phyloP scores from a whole-genome alignment of 2,797 vertebrate genomes.

The Enteromius thamalakanensis region DNA sequence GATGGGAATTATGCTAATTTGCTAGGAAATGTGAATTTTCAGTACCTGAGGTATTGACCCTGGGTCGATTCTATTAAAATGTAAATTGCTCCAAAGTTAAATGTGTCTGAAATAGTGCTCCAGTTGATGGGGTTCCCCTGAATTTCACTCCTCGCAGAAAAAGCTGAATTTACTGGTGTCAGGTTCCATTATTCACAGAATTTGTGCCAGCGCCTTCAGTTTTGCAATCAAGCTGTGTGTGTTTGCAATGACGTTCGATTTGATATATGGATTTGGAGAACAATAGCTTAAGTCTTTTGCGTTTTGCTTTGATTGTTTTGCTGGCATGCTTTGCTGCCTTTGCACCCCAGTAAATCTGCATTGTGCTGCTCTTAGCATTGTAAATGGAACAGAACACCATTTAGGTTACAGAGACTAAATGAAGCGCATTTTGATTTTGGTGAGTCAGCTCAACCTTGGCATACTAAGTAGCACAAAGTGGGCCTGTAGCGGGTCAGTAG shows the following conservation, averaged over 20 bases:
- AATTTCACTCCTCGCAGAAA: slow-evolving; percentile 57
- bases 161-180: slow-evolving; percentile 56
- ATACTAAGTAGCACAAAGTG: slow-evolving; percentile 39
- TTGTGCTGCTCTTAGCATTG: slow-evolving; percentile 37
- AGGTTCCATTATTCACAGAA: slow-evolving; percentile 61
- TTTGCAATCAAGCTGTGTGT: slow-evolving; percentile 34
- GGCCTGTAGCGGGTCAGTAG: not conserved
- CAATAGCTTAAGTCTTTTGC: slow-evolving; percentile 22
- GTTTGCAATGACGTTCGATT: slow-evolving; percentile 59
- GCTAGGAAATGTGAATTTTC: slow-evolving; percentile 73
- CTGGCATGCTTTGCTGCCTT: slow-evolving; percentile 49
- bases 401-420: slow-evolving; percentile 38
- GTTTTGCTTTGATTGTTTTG: slow-evolving; percentile 40
- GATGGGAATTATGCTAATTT: slow-evolving; percentile 85
- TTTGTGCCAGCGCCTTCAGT: slow-evolving; percentile 54
- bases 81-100: slow-evolving; percentile 79
- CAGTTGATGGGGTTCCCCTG: slow-evolving; percentile 66
- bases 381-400: slow-evolving; percentile 37
- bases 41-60: slow-evolving; percentile 81
- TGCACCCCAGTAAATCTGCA: slow-evolving; percentile 36
- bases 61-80: slow-evolving; percentile 84
- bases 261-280: slow-evolving; percentile 52
- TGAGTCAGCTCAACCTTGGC: slow-evolving; percentile 40
- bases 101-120: slow-evolving; percentile 73
- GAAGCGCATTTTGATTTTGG: slow-evolving; percentile 43